Percentiles rank a stretch among this genome's conserved stretches.
Conservation (phyloP, 1,140 invertebrate genomes). For the Bombus pyrosoma region DNA sequence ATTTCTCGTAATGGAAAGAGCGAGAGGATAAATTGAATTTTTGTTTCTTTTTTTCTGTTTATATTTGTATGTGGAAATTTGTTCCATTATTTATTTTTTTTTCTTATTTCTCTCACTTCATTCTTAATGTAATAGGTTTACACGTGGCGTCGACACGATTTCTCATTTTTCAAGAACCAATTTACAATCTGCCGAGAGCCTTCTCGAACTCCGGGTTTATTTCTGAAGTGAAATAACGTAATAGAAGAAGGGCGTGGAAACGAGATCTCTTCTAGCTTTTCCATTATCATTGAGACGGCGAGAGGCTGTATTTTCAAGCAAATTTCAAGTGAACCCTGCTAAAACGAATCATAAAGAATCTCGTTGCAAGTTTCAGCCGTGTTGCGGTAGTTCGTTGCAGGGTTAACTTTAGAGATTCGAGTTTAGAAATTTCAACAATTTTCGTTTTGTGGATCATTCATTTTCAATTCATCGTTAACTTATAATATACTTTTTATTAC, state of each 20-base stretch:
- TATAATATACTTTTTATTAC: not conserved
- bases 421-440: not conserved
- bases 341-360: conserved; percentile 25
- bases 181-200: conserved; percentile 5
- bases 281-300: conserved; percentile 42
- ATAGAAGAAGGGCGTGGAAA: conserved; percentile 36
- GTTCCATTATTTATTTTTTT: not conserved
- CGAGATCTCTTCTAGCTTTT: conserved; percentile 5
- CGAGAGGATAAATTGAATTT: conserved; percentile 13
- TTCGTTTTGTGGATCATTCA: not conserved
- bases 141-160: not conserved
- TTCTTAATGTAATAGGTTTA: not conserved
- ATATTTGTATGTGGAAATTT: not conserved
- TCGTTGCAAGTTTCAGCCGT: conserved; percentile 8
- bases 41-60: not conserved
- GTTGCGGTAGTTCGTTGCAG: not conserved
- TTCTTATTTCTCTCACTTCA: not conserved
- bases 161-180: conserved; percentile 20
- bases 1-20: not conserved
- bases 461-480: not conserved
- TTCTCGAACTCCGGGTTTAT: conserved; percentile 26
- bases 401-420: not conserved
- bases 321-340: conserved; percentile 15
- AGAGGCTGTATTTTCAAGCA: conserved; percentile 21
- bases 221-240: conserved; percentile 29